Percentiles rank a stretch among this genome's conserved stretches.
Evolutionary conservation across 2,888 invertebrate species (phyloP).

Genomic region (Pheosia gnoma): DNA sequence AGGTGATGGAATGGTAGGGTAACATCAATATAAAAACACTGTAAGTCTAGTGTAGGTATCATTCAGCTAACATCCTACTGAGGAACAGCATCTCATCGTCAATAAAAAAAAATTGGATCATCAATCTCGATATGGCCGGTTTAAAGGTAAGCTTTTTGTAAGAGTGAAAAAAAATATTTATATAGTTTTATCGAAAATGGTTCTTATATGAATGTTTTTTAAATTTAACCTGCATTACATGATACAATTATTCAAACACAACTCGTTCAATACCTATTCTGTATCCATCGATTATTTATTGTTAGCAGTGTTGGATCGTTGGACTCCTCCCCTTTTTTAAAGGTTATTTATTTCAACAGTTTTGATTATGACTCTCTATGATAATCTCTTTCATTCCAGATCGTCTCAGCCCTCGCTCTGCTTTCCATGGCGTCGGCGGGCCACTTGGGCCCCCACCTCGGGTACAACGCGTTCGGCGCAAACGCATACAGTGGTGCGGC

Average conservation of each 20-base stretch:
- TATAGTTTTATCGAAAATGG: too few species aligned
- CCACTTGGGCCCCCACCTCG: conserved; percentile 39
- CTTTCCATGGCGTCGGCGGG: conserved; percentile 50
- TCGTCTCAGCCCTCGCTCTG: conserved; percentile 45
- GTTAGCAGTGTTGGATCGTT: background rate
- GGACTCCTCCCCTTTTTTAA: background rate
- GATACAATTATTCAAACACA: background rate
- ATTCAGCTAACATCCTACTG: conserved; percentile 46
- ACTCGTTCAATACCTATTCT: background rate
- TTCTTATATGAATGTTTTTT: too few species aligned
- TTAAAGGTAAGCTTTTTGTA: conserved; percentile 42
- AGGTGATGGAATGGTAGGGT: conserved; percentile 52
- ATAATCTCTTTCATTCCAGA: conserved; percentile 35
- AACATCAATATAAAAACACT: conserved; percentile 59
- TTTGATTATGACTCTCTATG: background rate
- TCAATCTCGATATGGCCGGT: conserved; percentile 31
- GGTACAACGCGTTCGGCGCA: conserved; percentile 41
- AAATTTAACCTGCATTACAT: background rate
- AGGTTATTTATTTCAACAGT: background rate
- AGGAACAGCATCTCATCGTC: conserved; percentile 27
- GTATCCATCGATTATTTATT: background rate
- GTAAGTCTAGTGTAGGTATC: conserved; percentile 43
- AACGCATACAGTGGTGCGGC: conserved; percentile 40
- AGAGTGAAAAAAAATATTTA: background rate
- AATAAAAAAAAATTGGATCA: conserved; percentile 13